phyloP scores from a whole-genome alignment of 2,888 invertebrate genomes.

The Drosophila imparisetae region DNA sequence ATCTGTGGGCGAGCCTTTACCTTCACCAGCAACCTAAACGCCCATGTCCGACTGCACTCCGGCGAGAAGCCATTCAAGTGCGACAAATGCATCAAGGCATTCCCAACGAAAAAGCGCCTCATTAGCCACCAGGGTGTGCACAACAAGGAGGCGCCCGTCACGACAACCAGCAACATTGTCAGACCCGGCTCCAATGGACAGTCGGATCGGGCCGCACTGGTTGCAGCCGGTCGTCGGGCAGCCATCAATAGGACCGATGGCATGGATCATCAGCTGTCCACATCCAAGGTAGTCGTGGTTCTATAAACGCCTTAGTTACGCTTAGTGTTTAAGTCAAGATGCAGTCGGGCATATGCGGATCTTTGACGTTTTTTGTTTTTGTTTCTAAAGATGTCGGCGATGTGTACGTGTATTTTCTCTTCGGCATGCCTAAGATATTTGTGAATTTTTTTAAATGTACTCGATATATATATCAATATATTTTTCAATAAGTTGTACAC shows the following conservation, averaged over 20 bases:
- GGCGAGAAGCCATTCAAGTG: slow-evolving; percentile 83
- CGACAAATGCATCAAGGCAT: slow-evolving; percentile 79
- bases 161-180: slow-evolving; percentile 21
- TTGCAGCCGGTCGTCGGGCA: slow-evolving; percentile 61
- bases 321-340: slow-evolving; percentile 9
- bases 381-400: background rate
- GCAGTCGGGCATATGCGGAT: background rate
- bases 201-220: slow-evolving; percentile 59
- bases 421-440: background rate
- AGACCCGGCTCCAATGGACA: slow-evolving; percentile 7
- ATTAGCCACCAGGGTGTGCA: slow-evolving; percentile 82
- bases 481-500: background rate
- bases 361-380: background rate
- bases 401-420: too few relatives aligned
- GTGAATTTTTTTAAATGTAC: background rate
- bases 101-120: slow-evolving; percentile 83
- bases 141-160: slow-evolving; percentile 77
- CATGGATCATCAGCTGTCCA: slow-evolving; percentile 59
- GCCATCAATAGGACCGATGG: slow-evolving; percentile 43
- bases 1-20: slow-evolving; percentile 83
- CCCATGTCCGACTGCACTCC: slow-evolving; percentile 82
- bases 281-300: slow-evolving; percentile 67
- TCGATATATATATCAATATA: too few relatives aligned
- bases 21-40: slow-evolving; percentile 84
- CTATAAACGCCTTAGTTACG: slow-evolving; percentile 38